Conservation (phyloP, 2,797 vertebrate species). For the Amazona ochrocephala region DNA sequence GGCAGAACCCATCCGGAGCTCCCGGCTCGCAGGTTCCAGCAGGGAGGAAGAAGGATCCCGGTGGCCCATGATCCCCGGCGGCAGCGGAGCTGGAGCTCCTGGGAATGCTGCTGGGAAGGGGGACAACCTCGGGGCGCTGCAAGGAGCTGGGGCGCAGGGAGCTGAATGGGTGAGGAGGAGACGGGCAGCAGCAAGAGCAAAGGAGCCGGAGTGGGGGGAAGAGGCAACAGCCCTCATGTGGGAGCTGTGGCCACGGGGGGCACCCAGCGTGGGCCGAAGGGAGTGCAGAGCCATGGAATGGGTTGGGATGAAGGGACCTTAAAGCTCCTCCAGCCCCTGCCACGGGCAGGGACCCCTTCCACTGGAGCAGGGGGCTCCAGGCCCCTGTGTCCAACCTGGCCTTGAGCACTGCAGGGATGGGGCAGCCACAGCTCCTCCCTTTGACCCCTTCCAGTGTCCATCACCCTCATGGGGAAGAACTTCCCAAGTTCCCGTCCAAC, state of each 20-base stretch:
- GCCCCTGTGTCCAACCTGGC: too few relatives aligned
- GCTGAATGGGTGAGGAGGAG: rapidly evolving
- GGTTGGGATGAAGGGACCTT: too few relatives aligned
- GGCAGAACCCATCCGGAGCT: neutral
- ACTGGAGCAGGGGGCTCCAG: too few relatives aligned
- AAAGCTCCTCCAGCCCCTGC: too few relatives aligned
- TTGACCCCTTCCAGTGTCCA: too few relatives aligned
- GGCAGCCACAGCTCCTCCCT: too few relatives aligned
- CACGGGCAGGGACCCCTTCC: too few relatives aligned
- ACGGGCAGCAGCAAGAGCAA: neutral
- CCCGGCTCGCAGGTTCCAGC: neutral
- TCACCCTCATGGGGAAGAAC: too few relatives aligned
- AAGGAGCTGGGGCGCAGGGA: rapidly evolving
- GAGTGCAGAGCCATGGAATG: too few relatives aligned
- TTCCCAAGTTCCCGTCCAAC: too few relatives aligned
- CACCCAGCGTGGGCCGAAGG: neutral
- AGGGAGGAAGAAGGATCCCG: neutral
- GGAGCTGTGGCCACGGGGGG: neutral
- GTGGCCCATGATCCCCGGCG: neutral
- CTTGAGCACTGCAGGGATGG: too few relatives aligned
- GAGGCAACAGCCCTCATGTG: rapidly evolving
- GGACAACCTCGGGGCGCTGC: rapidly evolving
- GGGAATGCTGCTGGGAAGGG: neutral
- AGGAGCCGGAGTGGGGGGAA: neutral
- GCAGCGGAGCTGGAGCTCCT: neutral